Conservation (phyloP, 2,113 vertebrate species). For the Australoheros scitulus region DNA sequence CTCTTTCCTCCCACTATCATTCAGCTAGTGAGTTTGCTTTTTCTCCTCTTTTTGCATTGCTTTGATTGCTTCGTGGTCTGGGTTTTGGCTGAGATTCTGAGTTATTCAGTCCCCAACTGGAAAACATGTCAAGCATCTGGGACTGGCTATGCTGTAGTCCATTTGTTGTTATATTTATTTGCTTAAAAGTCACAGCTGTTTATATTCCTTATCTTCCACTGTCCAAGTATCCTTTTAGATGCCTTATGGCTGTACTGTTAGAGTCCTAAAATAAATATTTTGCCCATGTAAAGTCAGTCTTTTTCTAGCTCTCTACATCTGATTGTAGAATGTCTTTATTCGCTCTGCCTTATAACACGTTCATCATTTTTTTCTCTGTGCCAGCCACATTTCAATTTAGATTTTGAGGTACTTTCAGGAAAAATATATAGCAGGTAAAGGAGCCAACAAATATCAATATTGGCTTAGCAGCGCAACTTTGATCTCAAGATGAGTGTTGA, state of each 20-base stretch:
- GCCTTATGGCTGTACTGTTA: slow-evolving; percentile 10
- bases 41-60: slow-evolving; percentile 23
- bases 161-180: slow-evolving; percentile 63
- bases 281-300: slow-evolving; percentile 44
- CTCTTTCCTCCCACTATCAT: slow-evolving; percentile 39
- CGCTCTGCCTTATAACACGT: background rate
- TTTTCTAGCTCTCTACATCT: slow-evolving; percentile 13
- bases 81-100: slow-evolving; percentile 61
- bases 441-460: slow-evolving; percentile 56
- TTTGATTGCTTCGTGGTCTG: slow-evolving; percentile 50
- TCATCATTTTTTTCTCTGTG: slow-evolving; percentile 9
- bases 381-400: slow-evolving; percentile 28
- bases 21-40: slow-evolving; percentile 41
- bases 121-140: slow-evolving; percentile 72
- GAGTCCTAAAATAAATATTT: slow-evolving; percentile 46
- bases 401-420: slow-evolving; percentile 25
- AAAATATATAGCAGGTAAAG: slow-evolving; percentile 43
- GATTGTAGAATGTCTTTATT: slow-evolving; percentile 11
- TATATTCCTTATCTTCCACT: slow-evolving; percentile 47
- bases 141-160: slow-evolving; percentile 33
- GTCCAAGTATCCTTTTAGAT: slow-evolving; percentile 42
- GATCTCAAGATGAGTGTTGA: slow-evolving; percentile 48
- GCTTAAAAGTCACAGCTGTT: slow-evolving; percentile 52
- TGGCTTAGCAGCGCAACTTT: slow-evolving; percentile 55
- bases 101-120: slow-evolving; percentile 60